A percentile compares a stretch with the other conserved stretches of the same genome.
phyloP scores from a whole-genome alignment of 1,140 invertebrate genomes.

The Caerostris extrusa region DNA sequence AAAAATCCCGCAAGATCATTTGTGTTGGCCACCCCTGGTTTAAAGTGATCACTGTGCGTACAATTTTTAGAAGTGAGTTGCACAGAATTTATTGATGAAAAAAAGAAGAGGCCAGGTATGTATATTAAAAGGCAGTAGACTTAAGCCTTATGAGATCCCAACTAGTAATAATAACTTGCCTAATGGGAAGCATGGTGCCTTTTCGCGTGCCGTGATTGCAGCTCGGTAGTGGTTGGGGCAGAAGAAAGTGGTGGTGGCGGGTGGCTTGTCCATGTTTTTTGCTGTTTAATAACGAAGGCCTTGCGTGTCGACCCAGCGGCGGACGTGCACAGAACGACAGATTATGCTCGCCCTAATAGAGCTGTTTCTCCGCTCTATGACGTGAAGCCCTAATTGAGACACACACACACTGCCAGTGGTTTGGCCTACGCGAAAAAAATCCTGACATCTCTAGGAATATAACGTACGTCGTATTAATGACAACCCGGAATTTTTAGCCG shows the following conservation, averaged over 20 bases:
- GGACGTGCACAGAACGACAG: constrained; percentile 48
- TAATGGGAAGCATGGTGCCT: background rate
- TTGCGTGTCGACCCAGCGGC: background rate
- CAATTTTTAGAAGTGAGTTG: too few relatives aligned
- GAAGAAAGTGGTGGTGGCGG: too few relatives aligned
- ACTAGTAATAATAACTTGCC: background rate
- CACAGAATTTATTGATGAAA: too few relatives aligned
- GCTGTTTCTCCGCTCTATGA: constrained; percentile 20
- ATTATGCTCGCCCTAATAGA: constrained; percentile 61
- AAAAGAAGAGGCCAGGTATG: too few relatives aligned
- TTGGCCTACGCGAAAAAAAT: constrained; percentile 8
- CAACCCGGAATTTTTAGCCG: constrained; percentile 47
- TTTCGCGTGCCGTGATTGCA: background rate
- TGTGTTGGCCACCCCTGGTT: too few relatives aligned
- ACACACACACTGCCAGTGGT: background rate
- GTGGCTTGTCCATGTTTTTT: background rate
- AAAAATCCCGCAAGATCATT: too few relatives aligned
- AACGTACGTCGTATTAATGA: constrained; percentile 45
- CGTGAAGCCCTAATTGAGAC: constrained; percentile 51
- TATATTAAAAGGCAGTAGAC: background rate
- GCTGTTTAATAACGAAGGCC: constrained; percentile 44
- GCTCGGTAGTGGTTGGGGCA: background rate
- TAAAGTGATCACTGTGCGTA: too few relatives aligned
- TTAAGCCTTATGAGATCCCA: background rate
- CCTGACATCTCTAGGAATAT: constrained; percentile 9